Evolutionary conservation across 2,113 vertebrate species (phyloP).

Genomic region (Sorex fumeus): DNA sequence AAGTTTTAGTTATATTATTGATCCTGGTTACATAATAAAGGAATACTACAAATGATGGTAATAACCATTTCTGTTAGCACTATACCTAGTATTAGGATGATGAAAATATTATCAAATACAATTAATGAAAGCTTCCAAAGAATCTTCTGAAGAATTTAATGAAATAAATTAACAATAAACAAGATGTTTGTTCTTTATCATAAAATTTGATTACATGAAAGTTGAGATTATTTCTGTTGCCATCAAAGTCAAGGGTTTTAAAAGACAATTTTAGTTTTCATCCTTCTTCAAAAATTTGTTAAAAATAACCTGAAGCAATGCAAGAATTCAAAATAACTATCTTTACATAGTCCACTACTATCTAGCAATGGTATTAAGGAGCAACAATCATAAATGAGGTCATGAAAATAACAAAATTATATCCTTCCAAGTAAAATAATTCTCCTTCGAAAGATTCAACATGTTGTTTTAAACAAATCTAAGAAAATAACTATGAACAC

Average conservation of each 20-base stretch:
- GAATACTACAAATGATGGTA: neutral
- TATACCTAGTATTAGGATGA: neutral
- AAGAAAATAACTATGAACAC: neutral
- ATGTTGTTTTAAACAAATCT: neutral
- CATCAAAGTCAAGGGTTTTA: neutral
- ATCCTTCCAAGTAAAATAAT: neutral
- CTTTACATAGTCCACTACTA: neutral
- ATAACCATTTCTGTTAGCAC: neutral
- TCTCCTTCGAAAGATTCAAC: neutral
- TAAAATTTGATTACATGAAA: neutral
- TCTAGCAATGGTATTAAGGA: neutral
- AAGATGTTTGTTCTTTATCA: neutral
- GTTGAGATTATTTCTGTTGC: neutral
- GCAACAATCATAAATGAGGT: neutral
- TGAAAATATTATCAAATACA: neutral
- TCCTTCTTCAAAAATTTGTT: neutral
- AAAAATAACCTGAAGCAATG: neutral
- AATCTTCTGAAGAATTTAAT: neutral
- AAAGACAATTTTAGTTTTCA: slow-evolving; percentile 12
- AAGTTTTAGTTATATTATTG: neutral
- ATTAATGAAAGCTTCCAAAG: neutral
- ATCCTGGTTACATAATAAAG: slow-evolving; percentile 36
- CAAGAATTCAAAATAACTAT: slow-evolving; percentile 32
- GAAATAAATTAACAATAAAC: slow-evolving; percentile 24
- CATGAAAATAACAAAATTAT: neutral